A percentile compares a stretch with the other conserved stretches of the same genome.
Conservation (phyloP, 2,113 vertebrate genomes). For the Raja brachyura region DNA sequence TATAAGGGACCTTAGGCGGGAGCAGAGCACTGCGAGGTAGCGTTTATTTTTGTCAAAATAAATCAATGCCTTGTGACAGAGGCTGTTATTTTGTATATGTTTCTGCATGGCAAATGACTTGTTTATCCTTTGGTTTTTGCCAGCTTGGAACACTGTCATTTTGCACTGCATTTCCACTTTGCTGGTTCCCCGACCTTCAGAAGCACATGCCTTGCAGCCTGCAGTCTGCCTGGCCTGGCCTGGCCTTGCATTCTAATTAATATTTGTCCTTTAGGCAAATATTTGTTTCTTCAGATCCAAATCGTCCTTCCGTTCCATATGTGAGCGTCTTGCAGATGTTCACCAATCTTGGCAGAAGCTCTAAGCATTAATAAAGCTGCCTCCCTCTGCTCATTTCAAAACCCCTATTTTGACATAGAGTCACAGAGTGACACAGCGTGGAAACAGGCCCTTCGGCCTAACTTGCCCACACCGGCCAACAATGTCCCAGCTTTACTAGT, state of each 20-base stretch:
- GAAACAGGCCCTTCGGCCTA: too few relatives aligned
- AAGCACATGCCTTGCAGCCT: slow-evolving; percentile 84
- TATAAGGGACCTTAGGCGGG: slow-evolving; percentile 15
- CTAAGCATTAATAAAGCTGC: neutral
- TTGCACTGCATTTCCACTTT: slow-evolving; percentile 92
- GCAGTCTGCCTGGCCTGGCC: slow-evolving; percentile 78
- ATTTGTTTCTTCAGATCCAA: slow-evolving; percentile 95
- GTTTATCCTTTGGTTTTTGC: slow-evolving; percentile 75
- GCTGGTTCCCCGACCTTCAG: slow-evolving; percentile 80
- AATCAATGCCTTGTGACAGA: slow-evolving; percentile 75
- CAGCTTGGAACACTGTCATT: slow-evolving; percentile 82
- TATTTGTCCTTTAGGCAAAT: slow-evolving; percentile 92
- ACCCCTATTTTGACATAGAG: neutral
- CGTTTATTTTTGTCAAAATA: slow-evolving; percentile 78
- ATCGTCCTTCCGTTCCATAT: slow-evolving; percentile 79
- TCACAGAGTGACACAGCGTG: too few relatives aligned
- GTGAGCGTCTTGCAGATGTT: slow-evolving; percentile 43
- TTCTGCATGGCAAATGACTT: slow-evolving; percentile 70
- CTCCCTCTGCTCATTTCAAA: neutral
- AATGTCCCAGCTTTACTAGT: too few relatives aligned
- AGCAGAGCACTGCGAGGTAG: slow-evolving; percentile 8
- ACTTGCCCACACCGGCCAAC: too few relatives aligned
- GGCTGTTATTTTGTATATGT: slow-evolving; percentile 66
- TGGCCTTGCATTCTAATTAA: slow-evolving; percentile 84
- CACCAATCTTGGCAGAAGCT: neutral